Evolutionary conservation across 1,140 invertebrate genomes (phyloP).

Genomic region (Anadara kagoshimensis): DNA sequence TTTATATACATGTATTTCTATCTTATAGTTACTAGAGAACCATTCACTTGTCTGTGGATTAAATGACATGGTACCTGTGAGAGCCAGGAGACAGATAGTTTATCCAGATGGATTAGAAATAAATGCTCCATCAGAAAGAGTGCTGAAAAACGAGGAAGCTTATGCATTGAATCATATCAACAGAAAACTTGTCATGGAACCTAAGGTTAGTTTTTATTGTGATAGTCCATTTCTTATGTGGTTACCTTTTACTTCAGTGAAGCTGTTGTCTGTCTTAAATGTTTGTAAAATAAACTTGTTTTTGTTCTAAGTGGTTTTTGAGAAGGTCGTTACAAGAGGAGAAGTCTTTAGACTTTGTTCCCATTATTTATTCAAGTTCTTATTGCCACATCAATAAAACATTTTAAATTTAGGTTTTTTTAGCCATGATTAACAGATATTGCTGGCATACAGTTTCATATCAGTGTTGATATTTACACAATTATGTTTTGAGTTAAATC

Average conservation of each 20-base stretch:
- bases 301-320: background rate
- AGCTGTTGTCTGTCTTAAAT: no score
- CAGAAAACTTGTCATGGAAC: conserved; percentile 72
- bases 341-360: background rate
- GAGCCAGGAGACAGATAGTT: conserved; percentile 68
- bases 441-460: no score
- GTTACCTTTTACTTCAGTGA: background rate
- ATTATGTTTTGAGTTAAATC: no score
- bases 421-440: no score
- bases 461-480: no score
- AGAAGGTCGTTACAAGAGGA: background rate
- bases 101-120: conserved; percentile 69
- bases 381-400: no score
- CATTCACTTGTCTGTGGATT: conserved; percentile 69
- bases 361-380: no score
- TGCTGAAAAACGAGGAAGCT: conserved; percentile 61
- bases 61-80: conserved; percentile 71
- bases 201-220: conserved; percentile 60
- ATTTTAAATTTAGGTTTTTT: no score
- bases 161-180: conserved; percentile 73
- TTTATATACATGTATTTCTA: background rate
- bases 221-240: background rate
- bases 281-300: no score
- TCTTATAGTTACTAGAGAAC: conserved; percentile 60
- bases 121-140: conserved; percentile 72